phyloP scores from a whole-genome alignment of 2,113 vertebrate genomes.

The Paramormyrops kingsleyae region DNA sequence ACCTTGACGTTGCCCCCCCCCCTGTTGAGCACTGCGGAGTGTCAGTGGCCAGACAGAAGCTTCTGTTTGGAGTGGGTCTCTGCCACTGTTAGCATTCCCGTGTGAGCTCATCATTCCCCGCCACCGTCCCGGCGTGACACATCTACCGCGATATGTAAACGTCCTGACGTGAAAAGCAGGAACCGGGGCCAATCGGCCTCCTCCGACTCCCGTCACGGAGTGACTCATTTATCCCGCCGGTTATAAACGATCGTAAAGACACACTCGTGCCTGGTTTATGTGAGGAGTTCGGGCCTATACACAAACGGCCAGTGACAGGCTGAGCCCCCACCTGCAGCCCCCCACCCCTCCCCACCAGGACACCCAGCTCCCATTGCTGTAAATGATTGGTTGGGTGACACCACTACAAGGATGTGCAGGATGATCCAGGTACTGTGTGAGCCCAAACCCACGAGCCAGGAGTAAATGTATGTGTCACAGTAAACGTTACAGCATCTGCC shows the following conservation, averaged over 20 bases:
- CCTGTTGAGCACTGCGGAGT: not conserved
- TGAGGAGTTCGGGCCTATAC: not conserved
- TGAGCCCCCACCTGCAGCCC: not conserved
- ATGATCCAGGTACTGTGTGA: not conserved
- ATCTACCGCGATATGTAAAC: not conserved
- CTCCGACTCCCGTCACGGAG: not conserved
- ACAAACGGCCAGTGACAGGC: not conserved
- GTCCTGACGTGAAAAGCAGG: not conserved
- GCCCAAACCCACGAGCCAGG: not conserved
- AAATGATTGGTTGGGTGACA: not conserved
- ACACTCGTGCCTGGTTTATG: not conserved
- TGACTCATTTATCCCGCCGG: not conserved
- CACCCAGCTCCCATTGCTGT: not conserved
- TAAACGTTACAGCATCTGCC: not conserved
- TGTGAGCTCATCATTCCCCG: not conserved
- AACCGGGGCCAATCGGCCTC: not conserved
- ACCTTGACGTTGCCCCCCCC: not conserved
- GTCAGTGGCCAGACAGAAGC: not conserved
- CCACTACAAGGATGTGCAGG: not conserved
- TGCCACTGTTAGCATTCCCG: conserved; percentile 8
- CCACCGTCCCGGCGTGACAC: not conserved
- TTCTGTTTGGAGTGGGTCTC: not conserved
- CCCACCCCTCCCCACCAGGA: not conserved
- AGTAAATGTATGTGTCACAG: not conserved
- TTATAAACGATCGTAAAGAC: not conserved